Conservation (phyloP, 30 jellyfish, hydroid and myxozoan genomes). For the Nemopilema nomurai region DNA sequence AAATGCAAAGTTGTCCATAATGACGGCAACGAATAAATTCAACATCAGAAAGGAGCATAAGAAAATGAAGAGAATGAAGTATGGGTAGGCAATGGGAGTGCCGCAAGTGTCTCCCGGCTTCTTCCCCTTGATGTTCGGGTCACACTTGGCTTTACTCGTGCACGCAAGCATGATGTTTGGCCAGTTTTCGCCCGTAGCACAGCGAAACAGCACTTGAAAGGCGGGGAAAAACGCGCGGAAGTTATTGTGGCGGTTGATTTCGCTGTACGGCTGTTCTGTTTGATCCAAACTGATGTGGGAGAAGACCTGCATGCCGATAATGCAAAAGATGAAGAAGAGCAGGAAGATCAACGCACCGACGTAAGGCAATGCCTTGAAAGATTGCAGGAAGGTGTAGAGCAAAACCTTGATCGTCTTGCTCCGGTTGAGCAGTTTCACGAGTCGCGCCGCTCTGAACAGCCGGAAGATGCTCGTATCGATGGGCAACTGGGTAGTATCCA, state of each 20-base stretch:
- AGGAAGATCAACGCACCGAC: slow-evolving; percentile 83
- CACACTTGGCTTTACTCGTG: slow-evolving; percentile 68
- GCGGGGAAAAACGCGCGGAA: slow-evolving; percentile 72
- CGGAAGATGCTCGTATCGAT: slow-evolving; percentile 73
- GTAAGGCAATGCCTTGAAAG: slow-evolving; percentile 88
- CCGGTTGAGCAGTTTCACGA: slow-evolving; percentile 74
- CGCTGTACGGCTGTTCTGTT: slow-evolving; percentile 65
- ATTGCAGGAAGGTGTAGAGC: slow-evolving; percentile 76
- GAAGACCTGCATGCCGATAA: slow-evolving; percentile 76
- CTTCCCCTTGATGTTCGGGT: slow-evolving; percentile 38
- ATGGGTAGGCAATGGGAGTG: slow-evolving; percentile 62
- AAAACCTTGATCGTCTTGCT: slow-evolving; percentile 69
- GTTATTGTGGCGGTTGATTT: slow-evolving; percentile 73
- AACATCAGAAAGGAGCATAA: slow-evolving; percentile 57
- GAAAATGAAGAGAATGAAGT: slow-evolving; percentile 37
- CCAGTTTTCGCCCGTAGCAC: slow-evolving; percentile 91
- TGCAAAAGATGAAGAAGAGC: slow-evolving; percentile 75
- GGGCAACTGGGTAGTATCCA: slow-evolving; percentile 48
- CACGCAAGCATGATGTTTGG: slow-evolving; percentile 82
- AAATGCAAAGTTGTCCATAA: slow-evolving; percentile 66
- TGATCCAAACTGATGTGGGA: slow-evolving; percentile 51
- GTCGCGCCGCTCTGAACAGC: slow-evolving; percentile 85
- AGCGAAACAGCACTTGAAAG: slow-evolving; percentile 73
- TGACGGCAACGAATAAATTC: slow-evolving; percentile 68
- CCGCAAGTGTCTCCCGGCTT: slow-evolving; percentile 69